A percentile compares a stretch with the other conserved stretches of the same genome.
Evolutionary conservation across 2,113 vertebrate genomes (phyloP).

Genomic region (Crypturellus undulatus): DNA sequence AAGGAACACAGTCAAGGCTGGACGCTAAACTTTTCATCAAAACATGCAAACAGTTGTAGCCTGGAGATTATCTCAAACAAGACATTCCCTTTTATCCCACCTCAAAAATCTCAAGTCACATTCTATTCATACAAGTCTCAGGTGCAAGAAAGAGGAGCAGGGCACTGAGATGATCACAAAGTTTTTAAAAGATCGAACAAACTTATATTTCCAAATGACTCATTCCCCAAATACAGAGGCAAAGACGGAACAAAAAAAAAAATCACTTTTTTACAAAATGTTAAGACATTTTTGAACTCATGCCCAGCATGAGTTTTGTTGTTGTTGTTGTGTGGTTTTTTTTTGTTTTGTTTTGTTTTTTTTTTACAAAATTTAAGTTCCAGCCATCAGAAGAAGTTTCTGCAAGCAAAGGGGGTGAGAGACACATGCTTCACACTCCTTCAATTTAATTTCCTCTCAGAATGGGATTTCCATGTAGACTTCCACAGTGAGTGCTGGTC

Average conservation of each 20-base stretch:
- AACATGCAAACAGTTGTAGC: not conserved
- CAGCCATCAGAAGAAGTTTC: not conserved
- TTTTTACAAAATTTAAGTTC: not conserved
- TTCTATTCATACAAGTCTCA: not conserved
- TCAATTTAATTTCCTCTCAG: not conserved
- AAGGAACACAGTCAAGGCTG: not conserved
- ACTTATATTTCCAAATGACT: not conserved
- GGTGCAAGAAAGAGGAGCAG: not conserved
- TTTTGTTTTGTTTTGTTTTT: no score
- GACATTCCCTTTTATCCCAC: not conserved
- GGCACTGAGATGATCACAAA: not conserved
- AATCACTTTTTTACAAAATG: not conserved
- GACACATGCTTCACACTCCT: not conserved
- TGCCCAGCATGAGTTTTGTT: not conserved
- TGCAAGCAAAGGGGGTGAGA: not conserved
- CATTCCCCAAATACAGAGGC: not conserved
- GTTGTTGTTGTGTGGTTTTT: no score
- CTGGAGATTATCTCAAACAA: not conserved
- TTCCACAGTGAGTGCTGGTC: not conserved
- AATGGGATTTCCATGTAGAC: rapidly evolving
- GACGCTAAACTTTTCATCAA: not conserved
- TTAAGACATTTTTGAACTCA: not conserved
- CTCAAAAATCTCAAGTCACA: not conserved
- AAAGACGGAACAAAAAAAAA: not conserved
- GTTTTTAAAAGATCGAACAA: not conserved